Evolutionary conservation across 2,113 vertebrate genomes (phyloP).

Genomic region (Leptobrachium leishanense): DNA sequence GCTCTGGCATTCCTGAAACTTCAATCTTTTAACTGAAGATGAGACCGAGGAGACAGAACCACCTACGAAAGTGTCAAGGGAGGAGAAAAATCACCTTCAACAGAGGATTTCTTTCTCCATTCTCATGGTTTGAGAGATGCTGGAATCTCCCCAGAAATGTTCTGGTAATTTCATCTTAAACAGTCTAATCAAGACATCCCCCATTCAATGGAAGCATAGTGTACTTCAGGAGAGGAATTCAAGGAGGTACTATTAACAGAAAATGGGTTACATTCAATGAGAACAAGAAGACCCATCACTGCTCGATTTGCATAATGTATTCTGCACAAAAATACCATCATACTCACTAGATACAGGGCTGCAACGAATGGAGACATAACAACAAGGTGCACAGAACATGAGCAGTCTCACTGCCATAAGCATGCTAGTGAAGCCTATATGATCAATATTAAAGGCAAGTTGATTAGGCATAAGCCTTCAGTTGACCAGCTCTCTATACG

Average conservation of each 20-base stretch:
- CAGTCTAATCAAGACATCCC: not conserved
- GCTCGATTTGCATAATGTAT: not conserved
- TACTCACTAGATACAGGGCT: not conserved
- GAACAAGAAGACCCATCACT: not conserved
- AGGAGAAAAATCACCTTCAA: not conserved
- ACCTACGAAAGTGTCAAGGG: not conserved
- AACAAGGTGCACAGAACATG: no score
- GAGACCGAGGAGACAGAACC: not conserved
- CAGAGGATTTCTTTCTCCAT: slow-evolving; percentile 6
- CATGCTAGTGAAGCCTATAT: slow-evolving; percentile 12
- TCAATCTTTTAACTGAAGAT: not conserved
- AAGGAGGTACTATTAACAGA: no score
- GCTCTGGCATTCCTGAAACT: not conserved
- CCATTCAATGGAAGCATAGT: not conserved
- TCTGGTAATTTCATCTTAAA: not conserved
- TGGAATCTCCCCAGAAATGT: not conserved
- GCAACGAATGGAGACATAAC: no score
- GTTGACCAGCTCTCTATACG: no score
- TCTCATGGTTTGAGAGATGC: not conserved
- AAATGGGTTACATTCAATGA: not conserved
- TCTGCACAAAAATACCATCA: not conserved
- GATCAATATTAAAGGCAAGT: slow-evolving; percentile 6
- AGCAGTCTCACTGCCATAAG: not conserved
- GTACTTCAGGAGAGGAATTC: no score
- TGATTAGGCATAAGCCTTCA: not conserved